Evolutionary conservation across 2,797 vertebrate species (phyloP).

Genomic region (Scolopax bukidnonensis): DNA sequence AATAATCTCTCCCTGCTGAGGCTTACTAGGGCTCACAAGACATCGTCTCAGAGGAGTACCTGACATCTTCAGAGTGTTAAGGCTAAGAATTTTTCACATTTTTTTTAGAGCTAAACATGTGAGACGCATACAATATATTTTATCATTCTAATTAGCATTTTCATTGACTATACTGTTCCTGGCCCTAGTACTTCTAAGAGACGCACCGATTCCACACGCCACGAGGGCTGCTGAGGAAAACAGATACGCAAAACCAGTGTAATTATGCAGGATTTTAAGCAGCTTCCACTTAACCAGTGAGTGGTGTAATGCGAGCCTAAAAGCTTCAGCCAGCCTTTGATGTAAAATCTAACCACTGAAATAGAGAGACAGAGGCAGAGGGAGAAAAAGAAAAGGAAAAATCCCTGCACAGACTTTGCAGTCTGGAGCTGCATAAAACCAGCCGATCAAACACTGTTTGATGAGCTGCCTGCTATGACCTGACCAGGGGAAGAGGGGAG

Average conservation of each 20-base stretch:
- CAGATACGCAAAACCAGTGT: neutral
- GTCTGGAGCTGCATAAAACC: neutral
- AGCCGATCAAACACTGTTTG: neutral
- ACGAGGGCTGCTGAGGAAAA: neutral
- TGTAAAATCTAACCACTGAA: neutral
- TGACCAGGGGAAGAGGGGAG: neutral
- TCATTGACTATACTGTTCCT: neutral
- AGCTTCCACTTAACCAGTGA: neutral
- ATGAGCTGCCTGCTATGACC: neutral
- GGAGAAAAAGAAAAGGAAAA: neutral
- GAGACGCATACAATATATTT: neutral
- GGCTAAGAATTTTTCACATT: neutral
- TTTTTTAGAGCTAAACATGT: neutral
- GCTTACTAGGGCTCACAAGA: neutral
- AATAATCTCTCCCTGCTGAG: neutral
- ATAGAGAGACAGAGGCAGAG: neutral
- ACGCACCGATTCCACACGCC: neutral
- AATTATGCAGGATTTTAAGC: constrained; percentile 5
- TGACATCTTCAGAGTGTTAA: neutral
- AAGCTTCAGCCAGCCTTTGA: neutral
- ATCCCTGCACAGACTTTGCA: neutral
- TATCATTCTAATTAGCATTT: neutral
- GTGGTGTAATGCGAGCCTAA: neutral
- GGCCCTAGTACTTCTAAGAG: neutral
- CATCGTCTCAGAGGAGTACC: neutral